These are phyloP conservation scores for Taphrorychus bicolor DNA, from an alignment of 2,888 invertebrate genomes.

Conservation along the genomic window DNA sequence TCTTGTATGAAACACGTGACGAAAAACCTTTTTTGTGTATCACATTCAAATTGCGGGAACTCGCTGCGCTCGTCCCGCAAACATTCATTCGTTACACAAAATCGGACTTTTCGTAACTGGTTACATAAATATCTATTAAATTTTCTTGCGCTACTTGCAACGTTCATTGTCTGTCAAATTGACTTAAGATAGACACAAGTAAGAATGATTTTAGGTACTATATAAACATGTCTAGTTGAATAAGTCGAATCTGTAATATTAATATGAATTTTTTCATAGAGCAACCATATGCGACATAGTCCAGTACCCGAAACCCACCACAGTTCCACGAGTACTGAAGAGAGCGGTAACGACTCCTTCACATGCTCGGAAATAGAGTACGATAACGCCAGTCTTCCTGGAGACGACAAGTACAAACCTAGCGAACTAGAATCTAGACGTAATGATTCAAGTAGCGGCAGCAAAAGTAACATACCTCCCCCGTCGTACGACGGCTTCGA, in stretches of 20 bases:
- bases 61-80: too few relatives aligned
- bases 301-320: constrained; percentile 76
- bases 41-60: too few relatives aligned
- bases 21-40: too few relatives aligned
- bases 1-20: too few relatives aligned
- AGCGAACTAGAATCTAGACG: constrained; percentile 54
- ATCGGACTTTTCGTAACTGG: too few relatives aligned
- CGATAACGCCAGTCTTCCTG: constrained; percentile 86
- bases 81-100: too few relatives aligned
- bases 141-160: too few relatives aligned
- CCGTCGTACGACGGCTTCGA: constrained; percentile 91
- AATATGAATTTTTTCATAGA: constrained; percentile 16
- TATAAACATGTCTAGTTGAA: too few relatives aligned
- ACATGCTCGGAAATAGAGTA: constrained; percentile 98
- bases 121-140: too few relatives aligned
- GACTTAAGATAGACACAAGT: not conserved
- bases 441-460: constrained; percentile 56
- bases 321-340: constrained; percentile 86
- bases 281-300: constrained; percentile 56
- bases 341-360: constrained; percentile 96
- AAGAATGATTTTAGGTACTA: not conserved
- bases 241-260: too few relatives aligned
- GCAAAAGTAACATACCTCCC: constrained; percentile 73
- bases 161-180: too few relatives aligned
- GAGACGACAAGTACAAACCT: constrained; percentile 74